Conservation (phyloP, 1,140 invertebrate species). For the Muscidifurax raptorellus region DNA sequence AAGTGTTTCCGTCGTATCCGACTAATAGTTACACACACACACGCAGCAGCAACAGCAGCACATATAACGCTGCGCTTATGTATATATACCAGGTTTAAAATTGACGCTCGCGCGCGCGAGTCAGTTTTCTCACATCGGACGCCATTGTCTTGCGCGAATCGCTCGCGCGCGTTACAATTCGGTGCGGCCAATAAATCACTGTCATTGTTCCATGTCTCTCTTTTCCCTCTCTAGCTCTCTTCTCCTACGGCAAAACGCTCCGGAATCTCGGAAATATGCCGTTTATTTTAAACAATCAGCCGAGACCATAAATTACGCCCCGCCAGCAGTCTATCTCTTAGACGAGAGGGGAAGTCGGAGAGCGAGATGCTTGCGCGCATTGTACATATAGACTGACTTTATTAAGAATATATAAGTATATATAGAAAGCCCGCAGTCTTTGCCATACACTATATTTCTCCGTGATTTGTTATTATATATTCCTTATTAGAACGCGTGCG, state of each 20-base stretch:
- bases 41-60: too few relatives aligned
- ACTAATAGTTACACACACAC: slow-evolving; percentile 1
- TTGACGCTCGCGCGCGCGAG: slow-evolving; percentile 37
- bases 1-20: slow-evolving; percentile 24
- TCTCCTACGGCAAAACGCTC: background rate
- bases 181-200: slow-evolving; percentile 64
- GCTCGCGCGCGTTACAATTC: slow-evolving; percentile 64
- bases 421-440: background rate
- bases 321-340: background rate
- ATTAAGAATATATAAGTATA: background rate
- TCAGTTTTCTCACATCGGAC: slow-evolving; percentile 52
- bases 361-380: background rate
- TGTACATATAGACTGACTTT: background rate
- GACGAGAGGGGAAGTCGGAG: background rate
- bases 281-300: slow-evolving; percentile 50
- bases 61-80: background rate
- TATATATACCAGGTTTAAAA: slow-evolving; percentile 8
- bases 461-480: slow-evolving; percentile 44
- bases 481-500: slow-evolving; percentile 25
- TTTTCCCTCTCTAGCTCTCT: slow-evolving; percentile 6
- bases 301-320: slow-evolving; percentile 33
- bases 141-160: slow-evolving; percentile 63
- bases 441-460: slow-evolving; percentile 26
- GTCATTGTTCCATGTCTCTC: slow-evolving; percentile 57
- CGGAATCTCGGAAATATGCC: slow-evolving; percentile 50